These are phyloP conservation scores for Lycophotia porphyrea DNA, from an alignment of 2,888 invertebrate genomes.

Conservation along the genomic window DNA sequence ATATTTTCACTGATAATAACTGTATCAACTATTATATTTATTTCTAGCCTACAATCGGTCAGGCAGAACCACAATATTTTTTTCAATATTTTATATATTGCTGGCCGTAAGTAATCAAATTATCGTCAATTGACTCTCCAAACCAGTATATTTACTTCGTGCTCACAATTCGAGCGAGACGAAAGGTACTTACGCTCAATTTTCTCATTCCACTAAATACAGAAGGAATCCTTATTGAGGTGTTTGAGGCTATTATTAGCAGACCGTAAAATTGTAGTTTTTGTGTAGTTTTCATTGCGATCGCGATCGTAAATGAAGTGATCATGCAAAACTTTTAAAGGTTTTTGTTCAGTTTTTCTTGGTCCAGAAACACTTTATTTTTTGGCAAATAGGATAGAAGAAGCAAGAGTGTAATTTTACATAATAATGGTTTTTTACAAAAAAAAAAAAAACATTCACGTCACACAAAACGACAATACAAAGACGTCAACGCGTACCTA, in stretches of 20 bases:
- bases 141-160: neutral
- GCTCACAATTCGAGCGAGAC: constrained; percentile 6
- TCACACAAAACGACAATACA: neutral
- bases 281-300: neutral
- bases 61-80: neutral
- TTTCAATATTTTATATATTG: neutral
- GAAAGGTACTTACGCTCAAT: constrained; percentile 12
- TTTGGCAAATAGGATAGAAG: too few relatives aligned
- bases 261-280: neutral
- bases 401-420: too few relatives aligned
- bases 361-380: neutral
- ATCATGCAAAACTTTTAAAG: neutral
- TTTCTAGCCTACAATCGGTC: too few relatives aligned
- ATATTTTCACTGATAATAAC: neutral
- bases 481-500: neutral
- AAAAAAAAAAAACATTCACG: neutral
- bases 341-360: neutral
- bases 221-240: neutral
- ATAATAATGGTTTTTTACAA: neutral
- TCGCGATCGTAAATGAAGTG: neutral
- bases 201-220: neutral
- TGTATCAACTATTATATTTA: neutral
- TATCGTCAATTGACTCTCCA: constrained; percentile 5
- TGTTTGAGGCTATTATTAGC: neutral
- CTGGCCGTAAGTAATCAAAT: constrained; percentile 4